Percentiles rank a stretch among this genome's conserved stretches.
phyloP scores from a whole-genome alignment of 2,113 vertebrate genomes.

The Paradoxurus hermaphroditus region DNA sequence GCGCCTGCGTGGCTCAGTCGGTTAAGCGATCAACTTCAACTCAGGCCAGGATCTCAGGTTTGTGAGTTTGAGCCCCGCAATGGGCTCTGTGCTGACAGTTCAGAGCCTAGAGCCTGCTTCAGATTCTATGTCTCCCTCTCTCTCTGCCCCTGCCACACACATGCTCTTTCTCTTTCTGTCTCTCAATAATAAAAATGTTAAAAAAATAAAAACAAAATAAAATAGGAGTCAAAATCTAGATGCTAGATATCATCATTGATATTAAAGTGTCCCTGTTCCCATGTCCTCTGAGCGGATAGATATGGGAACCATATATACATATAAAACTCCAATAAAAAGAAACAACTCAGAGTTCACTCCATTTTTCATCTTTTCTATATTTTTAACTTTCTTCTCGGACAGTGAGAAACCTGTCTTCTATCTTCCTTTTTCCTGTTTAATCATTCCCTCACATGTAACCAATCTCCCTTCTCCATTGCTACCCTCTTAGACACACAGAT shows the following conservation, averaged over 20 bases:
- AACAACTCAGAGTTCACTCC: neutral
- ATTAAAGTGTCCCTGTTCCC: neutral
- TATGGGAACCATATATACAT: neutral
- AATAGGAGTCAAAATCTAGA: neutral
- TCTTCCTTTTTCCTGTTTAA: neutral
- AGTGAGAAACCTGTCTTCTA: neutral
- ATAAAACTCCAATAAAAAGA: neutral
- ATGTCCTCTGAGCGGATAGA: neutral
- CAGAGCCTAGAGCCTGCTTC: no score
- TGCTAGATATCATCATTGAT: neutral
- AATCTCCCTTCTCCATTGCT: neutral
- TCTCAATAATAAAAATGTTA: no score
- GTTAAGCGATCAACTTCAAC: no score
- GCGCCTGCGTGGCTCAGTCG: no score
- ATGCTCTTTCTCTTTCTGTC: no score
- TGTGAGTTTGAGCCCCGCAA: no score
- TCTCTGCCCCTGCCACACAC: no score
- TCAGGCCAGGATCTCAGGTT: no score
- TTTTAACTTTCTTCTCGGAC: neutral
- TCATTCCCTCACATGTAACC: neutral
- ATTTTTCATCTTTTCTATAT: neutral
- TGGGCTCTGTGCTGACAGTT: no score
- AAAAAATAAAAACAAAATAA: no score
- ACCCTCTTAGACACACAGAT: neutral
- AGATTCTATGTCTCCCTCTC: no score